A percentile compares a stretch with the other conserved stretches of the same genome.
These are phyloP conservation scores for Amphibalanus amphitrite DNA, from an alignment of 1,140 invertebrate genomes.

Conservation along the genomic window DNA sequence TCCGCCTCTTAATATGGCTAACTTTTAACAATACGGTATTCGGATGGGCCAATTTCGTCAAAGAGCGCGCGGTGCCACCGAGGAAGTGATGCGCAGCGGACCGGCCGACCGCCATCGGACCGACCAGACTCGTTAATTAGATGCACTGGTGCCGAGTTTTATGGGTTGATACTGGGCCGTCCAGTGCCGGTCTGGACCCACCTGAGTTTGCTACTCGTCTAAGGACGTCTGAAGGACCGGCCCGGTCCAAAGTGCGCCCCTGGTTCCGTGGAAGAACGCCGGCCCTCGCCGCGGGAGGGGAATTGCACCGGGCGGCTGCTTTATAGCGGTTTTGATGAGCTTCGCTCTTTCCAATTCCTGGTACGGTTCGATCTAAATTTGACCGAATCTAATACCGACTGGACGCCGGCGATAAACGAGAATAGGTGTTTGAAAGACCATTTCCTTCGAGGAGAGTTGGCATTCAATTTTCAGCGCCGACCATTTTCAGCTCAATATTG, in stretches of 20 bases:
- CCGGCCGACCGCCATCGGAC: background rate
- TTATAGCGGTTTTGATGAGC: background rate
- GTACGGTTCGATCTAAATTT: background rate
- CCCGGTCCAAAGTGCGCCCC: too few relatives aligned
- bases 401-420: background rate
- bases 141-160: background rate
- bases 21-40: background rate
- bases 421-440: slow-evolving; percentile 1
- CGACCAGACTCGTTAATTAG: background rate
- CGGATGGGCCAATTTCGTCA: background rate
- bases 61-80: background rate
- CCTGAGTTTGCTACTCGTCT: too few relatives aligned
- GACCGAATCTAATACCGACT: slow-evolving; percentile 1
- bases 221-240: too few relatives aligned
- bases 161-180: background rate
- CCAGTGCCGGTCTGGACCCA: background rate
- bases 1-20: too few relatives aligned
- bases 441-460: background rate
- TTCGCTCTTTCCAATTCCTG: background rate
- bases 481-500: background rate
- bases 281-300: background rate
- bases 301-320: background rate
- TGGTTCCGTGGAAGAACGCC: too few relatives aligned
- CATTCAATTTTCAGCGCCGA: background rate
- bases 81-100: background rate